These are phyloP conservation scores for Neodiprion lecontei DNA, from an alignment of 1,140 invertebrate species.

Conservation along the genomic window DNA sequence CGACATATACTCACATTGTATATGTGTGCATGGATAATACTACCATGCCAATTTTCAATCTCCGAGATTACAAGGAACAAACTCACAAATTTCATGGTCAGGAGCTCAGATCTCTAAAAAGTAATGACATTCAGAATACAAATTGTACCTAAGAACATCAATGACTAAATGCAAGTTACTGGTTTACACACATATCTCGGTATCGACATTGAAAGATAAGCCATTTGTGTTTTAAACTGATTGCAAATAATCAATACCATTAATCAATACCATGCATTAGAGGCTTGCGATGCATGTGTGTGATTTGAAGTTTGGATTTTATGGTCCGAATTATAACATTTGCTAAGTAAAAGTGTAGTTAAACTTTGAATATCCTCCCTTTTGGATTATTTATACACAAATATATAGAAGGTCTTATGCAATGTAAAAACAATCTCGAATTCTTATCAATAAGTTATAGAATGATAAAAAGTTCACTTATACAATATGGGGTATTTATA, in stretches of 20 bases:
- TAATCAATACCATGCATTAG: neutral
- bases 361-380: neutral
- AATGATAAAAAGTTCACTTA: neutral
- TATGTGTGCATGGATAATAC: neutral
- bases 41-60: neutral
- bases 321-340: neutral
- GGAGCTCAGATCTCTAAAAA: neutral
- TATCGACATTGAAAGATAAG: neutral
- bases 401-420: neutral
- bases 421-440: neutral
- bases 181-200: neutral
- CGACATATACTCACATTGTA: neutral
- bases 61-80: neutral
- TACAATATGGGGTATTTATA: slow-evolving; percentile 3
- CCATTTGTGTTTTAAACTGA: neutral
- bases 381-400: neutral
- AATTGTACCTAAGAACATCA: neutral
- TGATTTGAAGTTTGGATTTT: neutral
- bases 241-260: neutral
- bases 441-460: slow-evolving; percentile 5
- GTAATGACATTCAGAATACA: neutral
- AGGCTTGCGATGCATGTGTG: neutral
- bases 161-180: neutral
- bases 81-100: neutral
- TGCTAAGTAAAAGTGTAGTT: neutral